Percentiles rank a stretch among this genome's conserved stretches.
Conservation (phyloP, 2,113 vertebrate species). For the Loxodonta africana region DNA sequence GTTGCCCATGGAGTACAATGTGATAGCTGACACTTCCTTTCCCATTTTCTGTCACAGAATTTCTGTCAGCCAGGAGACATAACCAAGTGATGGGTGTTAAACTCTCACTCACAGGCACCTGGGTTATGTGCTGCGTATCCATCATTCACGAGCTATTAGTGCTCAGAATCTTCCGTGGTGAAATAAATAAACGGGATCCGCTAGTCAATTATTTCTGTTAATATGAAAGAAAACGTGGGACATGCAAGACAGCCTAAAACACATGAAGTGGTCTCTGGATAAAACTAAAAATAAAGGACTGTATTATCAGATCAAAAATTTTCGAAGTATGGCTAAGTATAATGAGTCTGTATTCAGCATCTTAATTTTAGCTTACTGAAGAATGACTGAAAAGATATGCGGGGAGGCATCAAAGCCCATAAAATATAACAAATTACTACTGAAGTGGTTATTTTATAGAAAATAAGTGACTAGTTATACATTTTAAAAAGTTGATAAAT, state of each 20-base stretch:
- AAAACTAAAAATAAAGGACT: slow-evolving; percentile 29
- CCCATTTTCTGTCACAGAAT: neutral
- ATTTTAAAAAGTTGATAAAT: slow-evolving; percentile 3
- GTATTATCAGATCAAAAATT: neutral
- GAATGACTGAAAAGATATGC: neutral
- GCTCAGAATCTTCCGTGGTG: neutral
- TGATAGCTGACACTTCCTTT: neutral
- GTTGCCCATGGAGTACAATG: neutral
- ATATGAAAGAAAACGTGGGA: neutral
- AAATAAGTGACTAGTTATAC: neutral
- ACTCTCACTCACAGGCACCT: neutral
- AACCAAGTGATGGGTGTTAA: slow-evolving; percentile 62
- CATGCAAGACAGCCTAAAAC: slow-evolving; percentile 8
- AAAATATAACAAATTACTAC: neutral
- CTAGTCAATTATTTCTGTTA: slow-evolving; percentile 46
- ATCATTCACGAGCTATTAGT: slow-evolving; percentile 53
- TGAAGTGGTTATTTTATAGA: neutral
- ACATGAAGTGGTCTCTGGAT: slow-evolving; percentile 36
- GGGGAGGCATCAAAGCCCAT: neutral
- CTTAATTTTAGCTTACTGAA: slow-evolving; percentile 42
- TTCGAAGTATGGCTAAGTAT: neutral
- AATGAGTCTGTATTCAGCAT: neutral
- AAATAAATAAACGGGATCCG: neutral
- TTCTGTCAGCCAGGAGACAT: slow-evolving; percentile 20
- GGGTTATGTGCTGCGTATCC: neutral